Evolutionary conservation across 1,140 invertebrate genomes (phyloP).

Genomic region (Lasaia peninsularis): DNA sequence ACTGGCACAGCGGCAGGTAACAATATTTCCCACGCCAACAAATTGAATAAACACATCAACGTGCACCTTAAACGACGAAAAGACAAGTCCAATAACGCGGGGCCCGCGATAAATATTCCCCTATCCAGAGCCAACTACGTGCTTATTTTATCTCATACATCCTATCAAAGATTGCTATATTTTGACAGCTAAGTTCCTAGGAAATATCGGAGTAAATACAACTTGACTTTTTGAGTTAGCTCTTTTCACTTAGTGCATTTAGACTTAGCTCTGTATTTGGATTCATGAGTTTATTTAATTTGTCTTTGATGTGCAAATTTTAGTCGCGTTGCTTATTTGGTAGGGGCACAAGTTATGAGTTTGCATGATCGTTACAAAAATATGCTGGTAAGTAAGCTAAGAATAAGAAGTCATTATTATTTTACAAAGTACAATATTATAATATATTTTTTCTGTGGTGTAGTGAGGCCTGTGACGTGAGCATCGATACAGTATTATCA

Average conservation of each 20-base stretch:
- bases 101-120: slow-evolving; percentile 57
- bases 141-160: slow-evolving; percentile 4
- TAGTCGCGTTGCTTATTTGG: too few species aligned
- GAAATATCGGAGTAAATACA: not conserved
- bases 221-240: not conserved
- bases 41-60: slow-evolving; percentile 73
- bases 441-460: too few species aligned
- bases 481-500: too few species aligned
- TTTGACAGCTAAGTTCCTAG: slow-evolving; percentile 7
- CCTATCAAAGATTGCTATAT: slow-evolving; percentile 4
- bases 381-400: too few species aligned
- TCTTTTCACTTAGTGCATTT: not conserved
- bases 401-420: too few species aligned
- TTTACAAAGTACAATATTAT: too few species aligned
- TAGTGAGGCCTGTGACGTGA: too few species aligned
- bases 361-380: too few species aligned
- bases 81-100: slow-evolving; percentile 66
- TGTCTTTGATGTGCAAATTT: too few species aligned
- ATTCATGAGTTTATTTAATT: too few species aligned
- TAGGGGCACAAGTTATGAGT: too few species aligned
- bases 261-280: too few species aligned
- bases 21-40: slow-evolving; percentile 64
- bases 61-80: slow-evolving; percentile 64
- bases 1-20: slow-evolving; percentile 54
- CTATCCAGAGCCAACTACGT: not conserved